A percentile compares a stretch with the other conserved stretches of the same genome.
phyloP scores from a whole-genome alignment of 1,140 invertebrate species.

The Ctenoplectra terminalis region DNA sequence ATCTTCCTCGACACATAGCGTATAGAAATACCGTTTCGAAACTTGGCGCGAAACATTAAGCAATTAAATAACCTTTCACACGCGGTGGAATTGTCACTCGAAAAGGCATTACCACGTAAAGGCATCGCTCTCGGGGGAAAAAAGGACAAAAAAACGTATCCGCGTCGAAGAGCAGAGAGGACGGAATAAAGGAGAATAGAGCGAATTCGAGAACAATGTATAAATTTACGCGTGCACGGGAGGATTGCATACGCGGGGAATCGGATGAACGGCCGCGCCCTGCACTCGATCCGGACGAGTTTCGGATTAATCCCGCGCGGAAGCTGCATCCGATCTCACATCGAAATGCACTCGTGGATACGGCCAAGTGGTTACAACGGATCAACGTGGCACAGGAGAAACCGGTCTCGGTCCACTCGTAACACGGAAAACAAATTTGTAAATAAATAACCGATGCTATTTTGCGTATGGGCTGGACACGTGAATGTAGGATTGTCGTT shows the following conservation, averaged over 20 bases:
- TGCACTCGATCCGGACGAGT: constrained; percentile 18
- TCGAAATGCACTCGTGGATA: constrained; percentile 50
- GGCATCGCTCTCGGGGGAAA: neutral
- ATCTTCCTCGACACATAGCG: no score
- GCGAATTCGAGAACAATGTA: constrained; percentile 14
- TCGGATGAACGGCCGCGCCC: neutral
- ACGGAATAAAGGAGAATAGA: constrained; percentile 1
- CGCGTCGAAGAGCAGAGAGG: neutral
- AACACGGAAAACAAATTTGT: constrained; percentile 33
- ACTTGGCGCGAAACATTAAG: neutral
- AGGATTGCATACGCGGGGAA: neutral
- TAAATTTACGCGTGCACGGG: constrained; percentile 12
- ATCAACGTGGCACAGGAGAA: constrained; percentile 1
- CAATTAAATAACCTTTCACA: neutral
- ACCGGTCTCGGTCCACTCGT: neutral
- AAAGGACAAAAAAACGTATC: neutral
- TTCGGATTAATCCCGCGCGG: constrained; percentile 41
- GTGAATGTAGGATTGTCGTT: neutral
- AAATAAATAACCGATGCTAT: neutral
- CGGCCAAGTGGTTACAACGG: constrained; percentile 42
- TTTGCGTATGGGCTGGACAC: no score
- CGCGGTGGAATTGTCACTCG: no score
- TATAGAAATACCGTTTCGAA: neutral
- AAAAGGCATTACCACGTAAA: no score
- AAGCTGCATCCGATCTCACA: constrained; percentile 34